Base-by-base conservation (phyloP, 2,888 invertebrate species). In the Cephus runcator region DNA sequence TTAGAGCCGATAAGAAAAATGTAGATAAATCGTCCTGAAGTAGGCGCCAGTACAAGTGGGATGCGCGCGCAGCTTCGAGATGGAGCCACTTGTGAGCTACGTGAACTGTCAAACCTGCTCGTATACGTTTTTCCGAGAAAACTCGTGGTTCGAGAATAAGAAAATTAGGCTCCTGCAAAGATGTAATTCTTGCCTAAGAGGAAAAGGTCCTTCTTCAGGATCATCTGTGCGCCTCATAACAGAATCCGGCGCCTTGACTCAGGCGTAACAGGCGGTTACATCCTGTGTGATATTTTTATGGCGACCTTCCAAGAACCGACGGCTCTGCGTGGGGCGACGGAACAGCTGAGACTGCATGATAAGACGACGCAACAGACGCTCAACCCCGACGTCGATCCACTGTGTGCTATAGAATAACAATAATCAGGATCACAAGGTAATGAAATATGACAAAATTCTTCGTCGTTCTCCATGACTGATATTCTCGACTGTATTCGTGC, bases 321-420 rank as follows among this genome's bases (percentile, higher is more conserved):
- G 80, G 80, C 85, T 81, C 83, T 79, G 86, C 85, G 83, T 83
- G 84, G 85, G 86, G 85, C 79, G 85, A 56, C 56, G 56, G 56
- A 88, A 88, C 88, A 88, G 88, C 88, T 88, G 88, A 88, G 86
- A 81, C 84, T 77, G 77, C 77, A 80, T 86, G 87, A 87, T 87
- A 87, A 87, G 87, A 80, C 77, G 80, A 81, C 82, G 82, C 80
- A 33, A 33, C 33, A 82, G 81, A 83, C 71, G 30, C 30, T 73
- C 15, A 73, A 73, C 68, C 30, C 75, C 40, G 12, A 75, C 33
- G 11, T 56, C 23, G 56, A 56, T 56, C 9, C 23, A 56, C 56
- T 23, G 9, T 35, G 12, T 12, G 56, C 15, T 56, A 56, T 56
- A 2, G 56, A 56, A 56, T 23, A 56, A 56, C 23, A 9, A 56